These are phyloP conservation scores for Temnothorax longispinosus DNA, from an alignment of 1,140 invertebrate genomes.

Conservation along the genomic window DNA sequence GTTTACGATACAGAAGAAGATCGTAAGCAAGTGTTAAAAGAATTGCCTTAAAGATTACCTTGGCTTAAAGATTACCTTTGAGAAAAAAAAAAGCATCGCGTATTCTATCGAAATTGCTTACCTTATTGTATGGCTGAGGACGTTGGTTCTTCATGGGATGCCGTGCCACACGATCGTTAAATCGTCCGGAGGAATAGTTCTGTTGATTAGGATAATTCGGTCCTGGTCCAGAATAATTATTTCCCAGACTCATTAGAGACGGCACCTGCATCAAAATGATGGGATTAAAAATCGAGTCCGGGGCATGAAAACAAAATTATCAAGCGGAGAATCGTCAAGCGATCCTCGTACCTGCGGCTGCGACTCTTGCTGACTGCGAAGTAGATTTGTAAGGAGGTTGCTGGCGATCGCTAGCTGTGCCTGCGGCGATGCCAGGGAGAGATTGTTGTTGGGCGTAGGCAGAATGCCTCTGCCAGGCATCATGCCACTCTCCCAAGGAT, in stretches of 20 bases:
- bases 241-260: constrained; percentile 83
- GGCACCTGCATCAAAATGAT: constrained; percentile 78
- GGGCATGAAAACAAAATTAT: not conserved
- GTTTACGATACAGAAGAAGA: constrained; percentile 48
- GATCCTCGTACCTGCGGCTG: constrained; percentile 79
- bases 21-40: constrained; percentile 48
- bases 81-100: constrained; percentile 47
- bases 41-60: constrained; percentile 5
- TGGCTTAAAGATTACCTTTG: not conserved
- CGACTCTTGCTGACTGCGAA: constrained; percentile 83
- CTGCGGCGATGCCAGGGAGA: constrained; percentile 84
- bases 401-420: constrained; percentile 85
- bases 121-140: constrained; percentile 85
- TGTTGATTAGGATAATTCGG: constrained; percentile 82
- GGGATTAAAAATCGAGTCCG: not conserved
- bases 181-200: constrained; percentile 81
- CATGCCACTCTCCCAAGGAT: constrained; percentile 85
- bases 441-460: constrained; percentile 83
- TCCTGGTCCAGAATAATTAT: constrained; percentile 81
- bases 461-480: constrained; percentile 85
- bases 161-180: constrained; percentile 81
- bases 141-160: constrained; percentile 83
- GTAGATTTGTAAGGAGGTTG: constrained; percentile 84
- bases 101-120: constrained; percentile 71
- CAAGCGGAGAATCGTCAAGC: not conserved